Base-by-base conservation (phyloP, 2,113 vertebrate genomes). In the Pyrgilauda ruficollis region DNA sequence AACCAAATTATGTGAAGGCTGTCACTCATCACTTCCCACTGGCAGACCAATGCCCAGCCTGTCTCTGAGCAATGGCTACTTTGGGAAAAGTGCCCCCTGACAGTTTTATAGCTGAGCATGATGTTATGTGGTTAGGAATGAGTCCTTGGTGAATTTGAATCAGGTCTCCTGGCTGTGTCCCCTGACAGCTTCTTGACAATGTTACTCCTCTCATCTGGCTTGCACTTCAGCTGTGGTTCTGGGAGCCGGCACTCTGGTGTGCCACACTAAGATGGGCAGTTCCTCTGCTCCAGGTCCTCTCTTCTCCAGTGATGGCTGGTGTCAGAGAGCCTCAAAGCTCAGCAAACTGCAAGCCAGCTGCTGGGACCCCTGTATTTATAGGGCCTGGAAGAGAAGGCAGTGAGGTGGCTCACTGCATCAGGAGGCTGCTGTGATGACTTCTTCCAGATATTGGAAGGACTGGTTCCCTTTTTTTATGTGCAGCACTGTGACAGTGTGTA, bases 191-290 rank as follows among this genome's bases (percentile, higher is more conserved):
- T 82, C 46, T 74, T 92, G 74, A 9, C 21, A 21, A 8, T 52
- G 13, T 24, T 33, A 14, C 5, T 52, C 8, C 19, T 53, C 30
- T 6, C 5, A 4, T n/a, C 44, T 21, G 0, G 0, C 37, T 89
- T 67, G 7, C 41, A 39, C 3, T 39, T 47, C 7, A 12, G 23
- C 37, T 69, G 30, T 81, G 56, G 8, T 43, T 75, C 44, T 70
- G 44, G 44, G 44, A 59, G 31, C n/a, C 19, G 16, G 26, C 15
- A 2, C 19, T 46, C n/a, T 46, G 26, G 49, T 31, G 61, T 39
- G 46, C 47, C 27, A 10, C 3, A 7, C 20, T 31, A 50, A 56
- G 20, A 33, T 13, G 30, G 43, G 18, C 28, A 24, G 24, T n/a
- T 8, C 18, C 4, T 14, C 37, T 70, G 9, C 22, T 69, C 49